A percentile compares a stretch with the other conserved stretches of the same genome.
These are phyloP conservation scores for Drosophila atroscutellata DNA, from an alignment of 2,888 invertebrate genomes.

Conservation along the genomic window DNA sequence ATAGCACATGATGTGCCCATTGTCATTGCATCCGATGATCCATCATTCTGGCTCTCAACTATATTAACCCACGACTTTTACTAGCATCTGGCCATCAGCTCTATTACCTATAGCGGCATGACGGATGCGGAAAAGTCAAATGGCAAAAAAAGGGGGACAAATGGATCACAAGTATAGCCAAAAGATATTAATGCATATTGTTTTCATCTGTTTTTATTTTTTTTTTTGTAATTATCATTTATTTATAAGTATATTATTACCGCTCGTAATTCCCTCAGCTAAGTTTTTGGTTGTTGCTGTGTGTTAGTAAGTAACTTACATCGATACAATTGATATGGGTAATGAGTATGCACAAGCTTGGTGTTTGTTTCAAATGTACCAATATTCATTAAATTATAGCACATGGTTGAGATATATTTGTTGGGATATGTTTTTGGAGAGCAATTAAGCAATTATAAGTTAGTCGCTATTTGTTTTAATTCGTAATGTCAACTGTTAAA, in stretches of 20 bases:
- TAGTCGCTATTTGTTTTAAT: constrained; percentile 3
- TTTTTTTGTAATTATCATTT: constrained; percentile 18
- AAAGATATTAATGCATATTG: neutral
- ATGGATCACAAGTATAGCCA: constrained; percentile 85
- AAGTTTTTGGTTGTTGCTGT: constrained; percentile 27
- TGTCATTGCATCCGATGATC: constrained; percentile 92
- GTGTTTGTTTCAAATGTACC: constrained; percentile 22
- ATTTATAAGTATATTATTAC: constrained; percentile 52
- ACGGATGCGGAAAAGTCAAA: constrained; percentile 84
- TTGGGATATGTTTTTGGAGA: constrained; percentile 53
- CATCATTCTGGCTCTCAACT: constrained; percentile 90
- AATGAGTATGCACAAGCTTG: constrained; percentile 61
- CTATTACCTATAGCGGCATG: constrained; percentile 89
- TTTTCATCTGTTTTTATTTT: neutral
- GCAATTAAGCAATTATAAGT: constrained; percentile 19
- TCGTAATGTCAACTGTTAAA: constrained; percentile 23
- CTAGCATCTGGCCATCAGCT: constrained; percentile 90
- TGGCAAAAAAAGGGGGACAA: constrained; percentile 87
- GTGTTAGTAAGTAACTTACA: constrained; percentile 53
- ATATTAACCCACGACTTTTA: constrained; percentile 92
- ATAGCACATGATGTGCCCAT: constrained; percentile 89
- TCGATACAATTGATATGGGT: constrained; percentile 59
- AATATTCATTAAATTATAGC: constrained; percentile 28
- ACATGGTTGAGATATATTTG: constrained; percentile 39
- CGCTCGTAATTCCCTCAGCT: constrained; percentile 50